Conservation (phyloP, 1,140 invertebrate genomes). For the Teleopsis dalmanni region DNA sequence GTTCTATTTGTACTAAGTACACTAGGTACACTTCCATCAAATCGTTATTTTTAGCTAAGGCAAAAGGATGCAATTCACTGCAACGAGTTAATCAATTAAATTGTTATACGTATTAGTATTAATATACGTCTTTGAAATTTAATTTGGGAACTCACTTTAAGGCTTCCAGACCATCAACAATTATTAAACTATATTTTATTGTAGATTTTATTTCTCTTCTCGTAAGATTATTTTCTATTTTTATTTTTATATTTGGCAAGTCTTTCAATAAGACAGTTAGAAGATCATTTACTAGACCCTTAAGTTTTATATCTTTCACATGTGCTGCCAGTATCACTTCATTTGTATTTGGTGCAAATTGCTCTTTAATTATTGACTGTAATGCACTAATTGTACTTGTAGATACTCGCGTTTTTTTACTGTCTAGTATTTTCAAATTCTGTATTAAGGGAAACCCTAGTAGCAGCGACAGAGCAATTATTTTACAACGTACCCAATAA, state of each 20-base stretch:
- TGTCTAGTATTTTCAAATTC: too few species aligned
- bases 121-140: neutral
- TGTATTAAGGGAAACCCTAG: too few species aligned
- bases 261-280: neutral
- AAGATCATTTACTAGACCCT: neutral
- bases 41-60: slow-evolving; percentile 3
- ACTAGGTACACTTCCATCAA: slow-evolving; percentile 6
- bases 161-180: slow-evolving; percentile 6
- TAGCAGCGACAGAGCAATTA: too few species aligned
- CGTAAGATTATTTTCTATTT: neutral
- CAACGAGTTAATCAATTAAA: neutral
- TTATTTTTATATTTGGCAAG: neutral
- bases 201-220: neutral
- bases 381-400: too few species aligned
- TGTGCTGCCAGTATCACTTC: neutral
- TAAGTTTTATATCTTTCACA: neutral
- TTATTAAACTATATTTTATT: slow-evolving; percentile 8
- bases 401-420: too few species aligned
- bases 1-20: neutral
- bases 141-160: neutral
- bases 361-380: neutral
- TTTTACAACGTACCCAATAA: too few species aligned
- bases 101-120: neutral
- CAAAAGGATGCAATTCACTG: slow-evolving; percentile 6
- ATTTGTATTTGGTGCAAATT: slow-evolving; percentile 1